Percentiles rank a stretch among this genome's conserved stretches.
These are phyloP conservation scores for Tragelaphus buxtoni DNA, from an alignment of 2,113 vertebrate genomes.

Conservation along the genomic window DNA sequence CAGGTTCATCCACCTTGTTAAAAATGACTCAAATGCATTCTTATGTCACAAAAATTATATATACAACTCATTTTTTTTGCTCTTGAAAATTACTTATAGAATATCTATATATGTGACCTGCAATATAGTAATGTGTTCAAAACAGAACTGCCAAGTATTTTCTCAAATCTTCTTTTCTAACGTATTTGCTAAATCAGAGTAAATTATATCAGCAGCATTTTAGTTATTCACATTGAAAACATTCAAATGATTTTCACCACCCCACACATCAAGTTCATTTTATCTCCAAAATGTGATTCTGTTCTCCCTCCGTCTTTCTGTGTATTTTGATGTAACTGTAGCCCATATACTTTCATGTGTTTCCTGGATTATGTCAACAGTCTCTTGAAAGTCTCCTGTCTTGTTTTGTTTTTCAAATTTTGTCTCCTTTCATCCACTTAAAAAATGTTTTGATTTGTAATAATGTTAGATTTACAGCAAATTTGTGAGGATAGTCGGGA, in stretches of 20 bases:
- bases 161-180: background rate
- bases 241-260: background rate
- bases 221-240: background rate
- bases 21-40: background rate
- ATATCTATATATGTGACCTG: background rate
- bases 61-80: background rate
- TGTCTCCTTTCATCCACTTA: background rate
- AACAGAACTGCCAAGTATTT: background rate
- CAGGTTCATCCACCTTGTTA: background rate
- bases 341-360: background rate
- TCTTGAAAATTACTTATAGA: background rate
- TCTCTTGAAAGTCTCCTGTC: background rate
- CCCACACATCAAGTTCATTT: background rate
- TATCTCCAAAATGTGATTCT: background rate
- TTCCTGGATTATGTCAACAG: background rate
- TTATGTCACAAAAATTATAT: background rate
- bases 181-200: background rate
- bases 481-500: background rate
- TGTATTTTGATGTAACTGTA: background rate
- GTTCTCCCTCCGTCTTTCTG: background rate
- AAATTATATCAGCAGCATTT: background rate
- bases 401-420: background rate
- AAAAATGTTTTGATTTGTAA: background rate
- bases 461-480: background rate
- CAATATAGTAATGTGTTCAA: background rate